These are phyloP conservation scores for Loriculus beryllinus DNA, from an alignment of 2,797 vertebrate genomes.

Conservation along the genomic window DNA sequence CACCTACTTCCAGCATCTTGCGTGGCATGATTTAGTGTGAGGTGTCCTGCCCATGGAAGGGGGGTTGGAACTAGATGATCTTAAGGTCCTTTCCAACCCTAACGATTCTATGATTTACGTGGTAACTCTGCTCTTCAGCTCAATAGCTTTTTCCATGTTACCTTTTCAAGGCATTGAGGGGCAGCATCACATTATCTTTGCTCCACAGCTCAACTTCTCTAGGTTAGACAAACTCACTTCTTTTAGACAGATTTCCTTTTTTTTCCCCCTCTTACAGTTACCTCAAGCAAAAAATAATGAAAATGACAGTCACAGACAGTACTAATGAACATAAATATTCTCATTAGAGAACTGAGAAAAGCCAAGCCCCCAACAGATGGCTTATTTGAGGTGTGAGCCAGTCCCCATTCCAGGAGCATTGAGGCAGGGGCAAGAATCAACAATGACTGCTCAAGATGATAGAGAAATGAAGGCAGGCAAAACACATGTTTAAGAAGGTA, in stretches of 20 bases:
- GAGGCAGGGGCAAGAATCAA: neutral
- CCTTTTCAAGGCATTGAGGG: neutral
- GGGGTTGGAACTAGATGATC: neutral
- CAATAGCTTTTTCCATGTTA: neutral
- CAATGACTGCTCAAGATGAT: neutral
- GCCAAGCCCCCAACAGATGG: neutral
- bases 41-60: neutral
- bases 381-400: neutral
- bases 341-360: neutral
- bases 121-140: neutral
- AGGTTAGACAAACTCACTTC: neutral
- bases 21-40: neutral
- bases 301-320: neutral
- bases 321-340: neutral
- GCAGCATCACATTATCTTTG: neutral
- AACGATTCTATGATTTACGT: neutral
- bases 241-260: neutral
- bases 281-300: neutral
- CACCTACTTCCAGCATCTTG: too few relatives aligned
- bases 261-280: neutral
- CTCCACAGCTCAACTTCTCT: neutral
- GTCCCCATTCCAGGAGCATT: neutral
- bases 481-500: neutral
- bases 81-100: neutral
- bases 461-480: neutral